These are phyloP conservation scores for Porites rus DNA, from an alignment of 92 coral and sea anemone species.

Conservation along the genomic window DNA sequence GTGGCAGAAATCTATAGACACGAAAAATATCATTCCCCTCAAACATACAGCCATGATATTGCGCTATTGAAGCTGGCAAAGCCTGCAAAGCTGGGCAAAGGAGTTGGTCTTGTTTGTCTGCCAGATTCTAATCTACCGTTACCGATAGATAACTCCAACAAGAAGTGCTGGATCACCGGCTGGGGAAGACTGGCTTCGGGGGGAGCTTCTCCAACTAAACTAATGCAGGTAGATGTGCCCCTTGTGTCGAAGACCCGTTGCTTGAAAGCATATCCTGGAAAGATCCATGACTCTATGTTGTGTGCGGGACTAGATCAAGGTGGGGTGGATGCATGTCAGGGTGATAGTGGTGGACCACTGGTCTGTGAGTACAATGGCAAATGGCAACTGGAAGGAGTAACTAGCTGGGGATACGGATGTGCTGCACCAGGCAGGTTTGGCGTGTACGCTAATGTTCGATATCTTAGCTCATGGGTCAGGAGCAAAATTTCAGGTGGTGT, in stretches of 20 bases:
- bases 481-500: constrained; percentile 13
- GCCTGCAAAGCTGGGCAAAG: constrained; percentile 24
- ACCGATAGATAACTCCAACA: constrained; percentile 46
- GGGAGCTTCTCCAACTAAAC: constrained; percentile 15
- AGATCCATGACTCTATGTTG: constrained; percentile 27
- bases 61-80: constrained; percentile 31
- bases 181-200: constrained; percentile 32
- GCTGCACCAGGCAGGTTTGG: constrained; percentile 4
- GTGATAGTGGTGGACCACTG: constrained; percentile 34
- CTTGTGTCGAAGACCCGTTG: constrained; percentile 22
- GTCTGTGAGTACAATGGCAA: constrained; percentile 35
- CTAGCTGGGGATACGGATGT: constrained; percentile 43
- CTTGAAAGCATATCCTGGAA: constrained; percentile 4
- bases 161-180: constrained; percentile 54
- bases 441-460: constrained; percentile 24
- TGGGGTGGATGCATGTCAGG: constrained; percentile 30
- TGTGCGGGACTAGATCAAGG: constrained; percentile 36
- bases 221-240: constrained; percentile 24
- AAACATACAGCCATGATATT: constrained; percentile 22
- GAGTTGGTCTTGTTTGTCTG: constrained; percentile 37
- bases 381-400: constrained; percentile 27
- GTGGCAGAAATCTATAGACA: constrained; percentile 25
- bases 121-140: constrained; percentile 10
- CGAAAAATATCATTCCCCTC: constrained; percentile 7
- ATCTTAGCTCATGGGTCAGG: constrained; percentile 16